Evolutionary conservation across 2,113 vertebrate species (phyloP), one percentile per base, ranked within the genome.

Genomic region (Oenanthe oenanthe): DNA sequence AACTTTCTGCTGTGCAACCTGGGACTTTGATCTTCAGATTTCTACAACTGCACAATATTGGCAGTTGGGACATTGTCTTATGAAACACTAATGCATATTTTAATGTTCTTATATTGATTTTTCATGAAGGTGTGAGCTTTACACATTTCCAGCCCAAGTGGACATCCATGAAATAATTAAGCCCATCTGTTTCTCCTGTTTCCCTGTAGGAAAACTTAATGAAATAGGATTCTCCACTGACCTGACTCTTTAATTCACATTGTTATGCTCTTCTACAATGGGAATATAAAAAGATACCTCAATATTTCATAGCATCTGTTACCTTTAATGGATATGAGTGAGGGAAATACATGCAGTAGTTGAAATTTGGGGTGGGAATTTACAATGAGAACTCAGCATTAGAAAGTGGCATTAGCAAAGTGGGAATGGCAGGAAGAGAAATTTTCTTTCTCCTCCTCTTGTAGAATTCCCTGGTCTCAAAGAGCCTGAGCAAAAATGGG

Each of bases 401-500:
- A 15, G 34, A 10, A 54, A 40, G 11, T 9, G 31, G 18, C 7
- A 12, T 20, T 45, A 61, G 7, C 31, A 10, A 31, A 66, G 22
- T 0, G 0, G 6, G 20, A 16, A 12, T 76, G 77, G 8, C 13
- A 9, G 29, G 4, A 25, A 13, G 15, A 15, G 25, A 20, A 12
- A 26, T 34, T 56, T 70, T 20, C 20, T 58, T 50, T 48, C 25
- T 51, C 6, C 7, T 48, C 17, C 31, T 61, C 13, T n/a, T 6
- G 32, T 42, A 8, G 13, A 15, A 20, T 56, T 63, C 54, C 22
- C 4, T 31, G 22, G 10, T 58, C 54, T 72, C 34, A 25, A 15
- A 32, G n/a, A 51, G 16, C 22, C 65, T 6, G 4, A 60, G 54
- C 8, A 4, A n/a, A 24, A 50, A 6, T 18, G 22, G 13, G 29